These are phyloP conservation scores for Nematostella vectensis DNA, from an alignment of 92 coral and sea anemone genomes.

Conservation along the genomic window DNA sequence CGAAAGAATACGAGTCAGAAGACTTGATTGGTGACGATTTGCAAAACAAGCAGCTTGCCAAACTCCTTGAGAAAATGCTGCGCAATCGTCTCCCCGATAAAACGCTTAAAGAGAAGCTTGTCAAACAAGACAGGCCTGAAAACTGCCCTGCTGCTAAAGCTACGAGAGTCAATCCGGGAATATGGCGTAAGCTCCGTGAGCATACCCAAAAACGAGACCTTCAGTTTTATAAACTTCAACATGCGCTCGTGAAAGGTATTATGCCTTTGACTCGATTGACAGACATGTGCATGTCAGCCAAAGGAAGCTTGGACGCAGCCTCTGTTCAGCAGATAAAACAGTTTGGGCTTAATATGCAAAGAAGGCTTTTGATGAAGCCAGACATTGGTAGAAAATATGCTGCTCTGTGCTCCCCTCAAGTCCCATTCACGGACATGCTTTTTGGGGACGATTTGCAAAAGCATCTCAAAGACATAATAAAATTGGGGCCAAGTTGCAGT, in stretches of 20 bases:
- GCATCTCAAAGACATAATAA: constrained; percentile 53
- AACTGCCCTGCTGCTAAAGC: not conserved
- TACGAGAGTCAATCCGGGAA: not conserved
- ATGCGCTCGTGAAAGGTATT: not conserved
- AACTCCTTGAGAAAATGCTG: too few species aligned
- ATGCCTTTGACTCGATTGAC: constrained; percentile 28
- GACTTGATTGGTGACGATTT: not conserved
- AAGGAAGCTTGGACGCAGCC: constrained; percentile 32
- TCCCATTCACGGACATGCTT: constrained; percentile 29
- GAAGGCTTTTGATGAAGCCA: constrained; percentile 26
- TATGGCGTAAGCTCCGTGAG: not conserved
- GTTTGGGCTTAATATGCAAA: constrained; percentile 39
- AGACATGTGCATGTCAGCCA: constrained; percentile 38
- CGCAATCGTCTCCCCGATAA: not conserved
- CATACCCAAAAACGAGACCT: not conserved
- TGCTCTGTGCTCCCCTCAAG: constrained; percentile 27
- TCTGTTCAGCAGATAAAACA: constrained; percentile 38
- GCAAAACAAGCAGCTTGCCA: not conserved
- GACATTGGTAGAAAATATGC: constrained; percentile 32
- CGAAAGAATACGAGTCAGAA: not conserved
- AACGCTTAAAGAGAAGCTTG: not conserved
- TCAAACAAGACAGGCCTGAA: not conserved
- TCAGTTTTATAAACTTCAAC: not conserved
- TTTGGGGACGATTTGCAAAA: constrained; percentile 59
- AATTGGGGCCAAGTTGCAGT: constrained; percentile 40